Conservation (phyloP, 2,888 invertebrate species). For the Eupithecia tripunctaria region DNA sequence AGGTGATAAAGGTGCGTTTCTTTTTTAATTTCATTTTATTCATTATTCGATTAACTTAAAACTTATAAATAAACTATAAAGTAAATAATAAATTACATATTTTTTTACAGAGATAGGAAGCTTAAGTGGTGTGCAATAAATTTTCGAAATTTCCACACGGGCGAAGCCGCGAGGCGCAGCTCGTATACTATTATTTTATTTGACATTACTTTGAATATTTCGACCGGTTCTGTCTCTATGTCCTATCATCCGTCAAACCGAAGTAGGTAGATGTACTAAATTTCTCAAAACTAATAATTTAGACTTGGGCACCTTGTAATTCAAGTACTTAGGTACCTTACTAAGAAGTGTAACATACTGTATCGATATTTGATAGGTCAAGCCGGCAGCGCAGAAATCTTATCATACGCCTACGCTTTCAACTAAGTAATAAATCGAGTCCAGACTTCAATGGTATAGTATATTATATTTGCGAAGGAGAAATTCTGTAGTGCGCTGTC, state of each 20-base stretch:
- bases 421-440: constrained; percentile 53
- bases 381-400: constrained; percentile 51
- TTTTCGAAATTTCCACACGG: too few species aligned
- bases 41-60: too few species aligned
- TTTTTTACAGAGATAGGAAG: too few species aligned
- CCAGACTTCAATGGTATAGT: constrained; percentile 27
- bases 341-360: constrained; percentile 27
- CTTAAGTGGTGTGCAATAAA: too few species aligned
- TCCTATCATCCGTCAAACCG: neutral
- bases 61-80: too few species aligned
- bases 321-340: constrained; percentile 1
- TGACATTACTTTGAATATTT: neutral
- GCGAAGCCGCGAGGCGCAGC: too few species aligned
- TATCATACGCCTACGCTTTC: constrained; percentile 71
- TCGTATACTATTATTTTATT: too few species aligned
- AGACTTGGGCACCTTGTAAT: neutral
- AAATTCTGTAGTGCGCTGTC: constrained; percentile 16
- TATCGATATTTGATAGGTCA: constrained; percentile 26
- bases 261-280: neutral
- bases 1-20: too few species aligned
- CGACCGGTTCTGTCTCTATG: neutral
- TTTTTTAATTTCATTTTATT: too few species aligned
- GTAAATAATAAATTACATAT: too few species aligned
- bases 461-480: constrained; percentile 8
- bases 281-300: neutral